These are phyloP conservation scores for Artemia sp. DNA, from an alignment of 2,888 invertebrate species.

Conservation along the genomic window DNA sequence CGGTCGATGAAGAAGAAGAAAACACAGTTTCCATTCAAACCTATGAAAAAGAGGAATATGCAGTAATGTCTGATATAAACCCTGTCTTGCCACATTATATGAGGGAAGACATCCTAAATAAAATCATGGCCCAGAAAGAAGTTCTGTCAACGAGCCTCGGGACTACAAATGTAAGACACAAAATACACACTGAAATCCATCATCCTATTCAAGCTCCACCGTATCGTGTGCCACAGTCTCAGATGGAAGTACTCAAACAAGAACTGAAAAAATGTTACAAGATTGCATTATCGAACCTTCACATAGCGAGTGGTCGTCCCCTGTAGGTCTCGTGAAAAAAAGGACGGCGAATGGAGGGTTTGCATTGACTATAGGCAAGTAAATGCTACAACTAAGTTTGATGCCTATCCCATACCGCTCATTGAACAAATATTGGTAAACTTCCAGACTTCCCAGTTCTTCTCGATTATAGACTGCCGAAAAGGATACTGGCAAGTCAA, in stretches of 20 bases:
- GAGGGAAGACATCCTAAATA: too few species aligned
- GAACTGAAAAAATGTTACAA: too few species aligned
- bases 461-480: slow-evolving; percentile 26
- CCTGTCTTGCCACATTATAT: slow-evolving; percentile 6
- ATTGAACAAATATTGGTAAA: slow-evolving; percentile 28
- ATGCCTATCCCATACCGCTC: slow-evolving; percentile 29
- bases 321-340: too few species aligned
- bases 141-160: too few species aligned
- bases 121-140: too few species aligned
- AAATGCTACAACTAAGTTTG: too few species aligned
- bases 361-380: too few species aligned
- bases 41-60: slow-evolving; percentile 10
- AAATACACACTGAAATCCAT: too few species aligned
- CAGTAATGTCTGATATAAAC: slow-evolving; percentile 4
- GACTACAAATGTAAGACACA: too few species aligned
- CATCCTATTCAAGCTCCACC: too few species aligned
- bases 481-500: too few species aligned
- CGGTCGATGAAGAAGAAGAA: slow-evolving; percentile 14
- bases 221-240: slow-evolving; percentile 14
- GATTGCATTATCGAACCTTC: slow-evolving; percentile 25
- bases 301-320: slow-evolving; percentile 25
- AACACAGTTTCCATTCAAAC: slow-evolving; percentile 7
- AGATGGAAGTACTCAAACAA: background rate
- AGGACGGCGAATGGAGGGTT: too few species aligned
- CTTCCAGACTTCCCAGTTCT: slow-evolving; percentile 27